A percentile compares a stretch with the other conserved stretches of the same genome.
These are phyloP conservation scores for Catostomus latipinnis DNA, from an alignment of 2,797 vertebrate genomes.

Conservation along the genomic window DNA sequence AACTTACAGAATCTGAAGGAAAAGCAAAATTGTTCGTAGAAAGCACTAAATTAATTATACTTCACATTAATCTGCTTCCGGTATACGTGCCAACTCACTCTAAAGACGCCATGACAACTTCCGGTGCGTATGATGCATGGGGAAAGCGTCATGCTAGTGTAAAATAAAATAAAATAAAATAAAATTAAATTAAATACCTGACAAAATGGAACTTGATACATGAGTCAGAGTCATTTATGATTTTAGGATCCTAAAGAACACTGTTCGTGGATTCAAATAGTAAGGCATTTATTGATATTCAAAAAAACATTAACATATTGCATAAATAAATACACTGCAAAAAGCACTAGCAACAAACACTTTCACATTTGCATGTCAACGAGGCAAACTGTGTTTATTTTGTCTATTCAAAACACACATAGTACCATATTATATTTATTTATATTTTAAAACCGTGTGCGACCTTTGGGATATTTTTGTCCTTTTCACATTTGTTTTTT, in stretches of 20 bases:
- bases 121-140: background rate
- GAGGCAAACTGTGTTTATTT: background rate
- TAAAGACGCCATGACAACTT: conserved; percentile 12
- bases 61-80: conserved; percentile 46
- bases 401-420: conserved; percentile 3
- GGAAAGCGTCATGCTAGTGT: background rate
- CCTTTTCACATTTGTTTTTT: too few relatives aligned
- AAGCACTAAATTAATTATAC: background rate
- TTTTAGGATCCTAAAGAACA: too few relatives aligned
- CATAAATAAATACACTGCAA: too few relatives aligned
- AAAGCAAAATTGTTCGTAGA: background rate
- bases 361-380: background rate
- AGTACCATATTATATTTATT: background rate
- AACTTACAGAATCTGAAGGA: conserved; percentile 34
- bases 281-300: too few relatives aligned
- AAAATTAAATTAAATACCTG: background rate
- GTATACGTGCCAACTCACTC: conserved; percentile 51
- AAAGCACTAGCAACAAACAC: too few relatives aligned
- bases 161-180: conserved; percentile 23
- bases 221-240: too few relatives aligned
- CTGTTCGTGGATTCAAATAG: too few relatives aligned
- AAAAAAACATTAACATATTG: too few relatives aligned
- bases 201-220: background rate
- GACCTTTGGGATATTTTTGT: too few relatives aligned
- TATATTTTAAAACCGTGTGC: background rate